Conservation (phyloP, 1,140 invertebrate genomes). For the Brachionus koreanus region DNA sequence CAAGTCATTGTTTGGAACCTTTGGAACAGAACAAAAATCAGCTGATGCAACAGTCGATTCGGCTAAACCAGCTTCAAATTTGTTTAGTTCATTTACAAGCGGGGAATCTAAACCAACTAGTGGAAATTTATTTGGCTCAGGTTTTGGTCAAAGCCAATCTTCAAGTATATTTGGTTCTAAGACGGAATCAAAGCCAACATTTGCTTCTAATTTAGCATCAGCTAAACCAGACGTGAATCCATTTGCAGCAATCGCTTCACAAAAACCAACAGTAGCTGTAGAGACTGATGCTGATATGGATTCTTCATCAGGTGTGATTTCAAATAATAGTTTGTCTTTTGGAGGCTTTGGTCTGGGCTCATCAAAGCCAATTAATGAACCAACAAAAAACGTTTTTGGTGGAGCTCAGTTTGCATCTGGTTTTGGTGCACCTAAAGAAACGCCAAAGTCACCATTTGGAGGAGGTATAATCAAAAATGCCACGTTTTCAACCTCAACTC, state of each 20-base stretch:
- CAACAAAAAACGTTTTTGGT: conserved; percentile 2
- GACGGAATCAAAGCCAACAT: background rate
- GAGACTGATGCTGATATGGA: conserved; percentile 24
- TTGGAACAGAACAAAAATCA: background rate
- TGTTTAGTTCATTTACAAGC: background rate
- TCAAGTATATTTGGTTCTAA: background rate
- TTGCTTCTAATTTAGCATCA: background rate
- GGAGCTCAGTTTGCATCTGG: background rate
- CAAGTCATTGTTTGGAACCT: too few species aligned
- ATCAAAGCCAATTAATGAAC: background rate
- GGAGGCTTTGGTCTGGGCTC: conserved; percentile 11
- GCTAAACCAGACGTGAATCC: background rate
- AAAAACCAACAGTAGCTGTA: background rate
- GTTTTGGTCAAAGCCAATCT: background rate
- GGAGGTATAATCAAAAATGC: background rate
- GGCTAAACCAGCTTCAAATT: background rate
- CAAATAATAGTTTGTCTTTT: background rate
- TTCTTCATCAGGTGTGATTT: background rate
- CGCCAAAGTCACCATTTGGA: background rate
- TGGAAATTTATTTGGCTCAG: background rate
- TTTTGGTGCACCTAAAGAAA: background rate
- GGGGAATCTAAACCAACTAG: background rate
- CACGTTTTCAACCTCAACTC: background rate
- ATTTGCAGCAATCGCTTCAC: background rate
- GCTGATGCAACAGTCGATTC: background rate